These are phyloP conservation scores for Oncopeltus fasciatus DNA, from an alignment of 1,140 invertebrate genomes.

Conservation along the genomic window DNA sequence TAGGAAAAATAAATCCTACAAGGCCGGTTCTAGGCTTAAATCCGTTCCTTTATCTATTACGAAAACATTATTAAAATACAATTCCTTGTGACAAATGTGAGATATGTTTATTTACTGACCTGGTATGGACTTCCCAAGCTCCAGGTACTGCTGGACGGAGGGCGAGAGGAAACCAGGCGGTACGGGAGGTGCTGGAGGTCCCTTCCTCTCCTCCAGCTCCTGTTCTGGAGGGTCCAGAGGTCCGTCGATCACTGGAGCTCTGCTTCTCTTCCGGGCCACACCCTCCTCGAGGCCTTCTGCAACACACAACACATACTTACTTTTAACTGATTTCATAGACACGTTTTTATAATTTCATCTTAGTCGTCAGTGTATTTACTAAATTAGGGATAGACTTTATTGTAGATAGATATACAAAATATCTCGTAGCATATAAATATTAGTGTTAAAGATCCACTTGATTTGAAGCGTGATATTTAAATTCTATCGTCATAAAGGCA, in stretches of 20 bases:
- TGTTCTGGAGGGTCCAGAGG: slow-evolving; percentile 17
- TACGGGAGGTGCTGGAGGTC: slow-evolving; percentile 30
- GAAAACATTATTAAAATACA: too few relatives aligned
- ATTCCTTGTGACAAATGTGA: too few relatives aligned
- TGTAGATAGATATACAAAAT: too few relatives aligned
- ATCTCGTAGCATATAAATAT: too few relatives aligned
- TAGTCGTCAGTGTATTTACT: neutral
- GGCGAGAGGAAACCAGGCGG: slow-evolving; percentile 65
- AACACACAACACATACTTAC: slow-evolving; percentile 7
- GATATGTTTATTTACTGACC: too few relatives aligned
- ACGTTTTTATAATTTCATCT: neutral
- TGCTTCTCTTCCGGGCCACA: slow-evolving; percentile 15
- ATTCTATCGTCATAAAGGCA: too few relatives aligned
- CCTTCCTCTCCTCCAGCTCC: slow-evolving; percentile 21
- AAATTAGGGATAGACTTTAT: neutral
- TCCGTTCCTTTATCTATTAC: too few relatives aligned
- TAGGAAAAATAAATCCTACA: too few relatives aligned
- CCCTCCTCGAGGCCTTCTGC: slow-evolving; percentile 24
- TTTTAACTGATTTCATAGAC: neutral
- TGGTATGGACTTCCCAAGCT: slow-evolving; percentile 73
- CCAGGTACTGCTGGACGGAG: slow-evolving; percentile 66
- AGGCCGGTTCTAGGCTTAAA: too few relatives aligned
- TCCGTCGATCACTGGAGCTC: slow-evolving; percentile 20
- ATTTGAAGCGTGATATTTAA: too few relatives aligned
- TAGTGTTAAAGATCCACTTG: too few relatives aligned